Evolutionary conservation across 2,797 vertebrate species (phyloP).

Genomic region (Gambusia yucatana): DNA sequence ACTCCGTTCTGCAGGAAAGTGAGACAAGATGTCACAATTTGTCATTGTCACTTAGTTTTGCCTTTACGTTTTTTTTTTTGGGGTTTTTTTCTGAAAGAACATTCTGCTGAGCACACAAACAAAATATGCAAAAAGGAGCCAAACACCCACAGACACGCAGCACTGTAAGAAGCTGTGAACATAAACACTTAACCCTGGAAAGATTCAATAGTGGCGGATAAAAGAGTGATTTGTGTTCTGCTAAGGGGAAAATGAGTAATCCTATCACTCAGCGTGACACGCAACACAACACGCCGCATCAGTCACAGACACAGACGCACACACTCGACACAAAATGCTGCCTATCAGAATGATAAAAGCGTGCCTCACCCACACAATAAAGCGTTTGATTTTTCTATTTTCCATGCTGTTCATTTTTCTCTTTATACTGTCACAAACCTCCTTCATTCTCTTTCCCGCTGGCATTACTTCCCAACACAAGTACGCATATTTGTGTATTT

Average conservation of each 20-base stretch:
- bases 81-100: conserved; percentile 24
- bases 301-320: conserved; percentile 75
- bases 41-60: conserved; percentile 39
- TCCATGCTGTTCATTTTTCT: conserved; percentile 75
- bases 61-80: conserved; percentile 10
- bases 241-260: conserved; percentile 83
- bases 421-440: conserved; percentile 62
- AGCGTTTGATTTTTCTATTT: conserved; percentile 80
- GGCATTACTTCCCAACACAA: conserved; percentile 62
- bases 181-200: conserved; percentile 82
- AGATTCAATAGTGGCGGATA: conserved; percentile 81
- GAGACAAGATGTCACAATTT: conserved; percentile 39
- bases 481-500: conserved; percentile 70
- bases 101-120: conserved; percentile 52
- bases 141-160: conserved; percentile 17
- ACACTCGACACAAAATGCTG: conserved; percentile 70
- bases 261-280: conserved; percentile 80
- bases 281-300: conserved; percentile 77
- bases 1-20: conserved; percentile 13
- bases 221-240: conserved; percentile 82
- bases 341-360: conserved; percentile 79
- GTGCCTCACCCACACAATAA: conserved; percentile 74
- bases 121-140: conserved; percentile 39
- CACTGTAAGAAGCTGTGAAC: conserved; percentile 57
- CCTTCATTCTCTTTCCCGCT: conserved; percentile 33